These are phyloP conservation scores for Porites lutea DNA, from an alignment of 64 coral and sea anemone genomes.

Conservation along the genomic window DNA sequence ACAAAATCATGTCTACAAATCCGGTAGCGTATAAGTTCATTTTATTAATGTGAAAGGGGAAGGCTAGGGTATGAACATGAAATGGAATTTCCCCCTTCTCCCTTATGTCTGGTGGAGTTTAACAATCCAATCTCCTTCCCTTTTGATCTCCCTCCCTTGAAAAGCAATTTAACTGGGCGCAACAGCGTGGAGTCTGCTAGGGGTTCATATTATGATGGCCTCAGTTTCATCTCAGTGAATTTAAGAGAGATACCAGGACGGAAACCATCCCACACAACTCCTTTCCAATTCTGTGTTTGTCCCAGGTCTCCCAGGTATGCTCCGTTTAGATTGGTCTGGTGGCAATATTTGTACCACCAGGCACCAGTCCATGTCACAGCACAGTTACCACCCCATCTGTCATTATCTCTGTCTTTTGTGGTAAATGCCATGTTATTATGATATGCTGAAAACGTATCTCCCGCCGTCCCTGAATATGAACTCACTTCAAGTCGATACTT, in stretches of 20 bases:
- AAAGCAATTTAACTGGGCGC: too few species aligned
- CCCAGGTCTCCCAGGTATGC: conserved; percentile 15
- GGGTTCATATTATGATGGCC: too few species aligned
- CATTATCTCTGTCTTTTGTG: background rate
- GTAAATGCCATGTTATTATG: conserved; percentile 24
- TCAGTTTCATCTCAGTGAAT: conserved; percentile 11
- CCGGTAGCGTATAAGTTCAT: too few species aligned
- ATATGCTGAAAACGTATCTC: background rate
- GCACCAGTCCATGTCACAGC: conserved; percentile 29
- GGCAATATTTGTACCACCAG: conserved; percentile 69
- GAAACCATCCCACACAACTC: conserved; percentile 33
- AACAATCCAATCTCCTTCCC: too few species aligned
- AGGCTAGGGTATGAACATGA: too few species aligned
- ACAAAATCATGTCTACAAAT: too few species aligned
- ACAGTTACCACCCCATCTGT: conserved; percentile 24
- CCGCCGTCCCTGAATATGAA: conserved; percentile 26
- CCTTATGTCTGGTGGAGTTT: too few species aligned
- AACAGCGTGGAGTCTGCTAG: too few species aligned
- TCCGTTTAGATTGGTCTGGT: conserved; percentile 58
- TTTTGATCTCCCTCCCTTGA: too few species aligned
- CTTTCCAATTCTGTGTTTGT: background rate
- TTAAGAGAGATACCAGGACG: background rate
- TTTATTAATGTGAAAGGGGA: too few species aligned
- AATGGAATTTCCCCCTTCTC: too few species aligned
- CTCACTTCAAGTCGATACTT: background rate